Evolutionary conservation across 2,888 invertebrate species (phyloP), one percentile per base, ranked within the genome.

Genomic region (Andricus quercusramuli): DNA sequence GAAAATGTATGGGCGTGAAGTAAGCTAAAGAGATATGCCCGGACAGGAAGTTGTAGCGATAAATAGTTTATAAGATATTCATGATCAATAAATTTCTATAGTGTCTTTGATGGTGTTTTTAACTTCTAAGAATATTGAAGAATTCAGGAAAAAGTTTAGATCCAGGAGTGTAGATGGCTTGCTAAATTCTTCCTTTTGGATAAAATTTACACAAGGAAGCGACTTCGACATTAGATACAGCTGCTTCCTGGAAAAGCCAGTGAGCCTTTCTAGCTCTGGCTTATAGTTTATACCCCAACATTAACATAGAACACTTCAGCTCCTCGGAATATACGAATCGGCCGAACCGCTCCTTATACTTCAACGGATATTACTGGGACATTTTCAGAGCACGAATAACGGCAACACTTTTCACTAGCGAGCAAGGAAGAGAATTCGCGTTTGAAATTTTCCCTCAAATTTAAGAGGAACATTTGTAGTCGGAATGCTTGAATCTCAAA

Each of bases 281-380:
- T 83, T 85, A 85, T 88, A 86, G 85, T 90, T 90, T 90, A 90
- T 89, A 86, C 78, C 80, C 78, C 82, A 77, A 83, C 88, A 90
- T 90, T 90, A 90, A 90, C 90, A 90, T 90, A 89, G 86, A 88
- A 89, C 86, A 51, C 86, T 83, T 85, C 84, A 83, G 84, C 82
- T 80, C 78, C 82, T 82, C 79, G 84, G 81, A 83, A 86, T 88
- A 89, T 90, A 90, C 89, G 88, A 88, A 90, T 90, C 84, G 82
- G 82, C 83, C 81, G 78, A 83, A 83, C 84, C 79, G 83, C 81
- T 82, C 83, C 80, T 74, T 56, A 74, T 74, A 74, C 70, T 74
- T 74, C 70, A 74, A n/a, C 70, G 51, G 51, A 74, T 74, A 74
- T 74, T 74, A 56, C 56, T 9, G 56, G 32, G 70, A 74, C 70